phyloP scores from a whole-genome alignment of 2,797 vertebrate genomes.

The Sebastiscus albofasciatus region DNA sequence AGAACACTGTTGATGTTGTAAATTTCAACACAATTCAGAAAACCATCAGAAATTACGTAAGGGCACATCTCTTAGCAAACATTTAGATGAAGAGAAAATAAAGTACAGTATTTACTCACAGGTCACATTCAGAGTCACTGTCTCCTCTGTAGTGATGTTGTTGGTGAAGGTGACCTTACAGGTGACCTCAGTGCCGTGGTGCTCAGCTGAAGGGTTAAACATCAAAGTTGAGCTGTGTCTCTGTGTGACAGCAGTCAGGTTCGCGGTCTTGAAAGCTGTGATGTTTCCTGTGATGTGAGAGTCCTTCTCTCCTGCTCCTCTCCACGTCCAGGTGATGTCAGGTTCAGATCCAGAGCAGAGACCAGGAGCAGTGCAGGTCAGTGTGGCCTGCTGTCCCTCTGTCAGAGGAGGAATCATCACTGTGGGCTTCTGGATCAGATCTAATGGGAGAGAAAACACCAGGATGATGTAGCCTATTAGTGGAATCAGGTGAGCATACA shows the following conservation, averaged over 20 bases:
- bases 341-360: conserved; percentile 37
- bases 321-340: conserved; percentile 37
- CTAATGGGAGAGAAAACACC: conserved; percentile 2
- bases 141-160: not conserved
- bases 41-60: not conserved
- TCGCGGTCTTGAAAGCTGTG: not conserved
- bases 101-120: conserved; percentile 53
- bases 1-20: not conserved
- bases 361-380: conserved; percentile 64
- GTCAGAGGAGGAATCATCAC: conserved; percentile 29
- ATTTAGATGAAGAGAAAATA: not conserved
- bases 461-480: not conserved
- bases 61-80: not conserved
- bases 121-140: conserved; percentile 22
- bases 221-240: conserved; percentile 43
- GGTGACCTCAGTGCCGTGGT: conserved; percentile 14
- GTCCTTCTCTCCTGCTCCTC: not conserved
- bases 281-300: not conserved
- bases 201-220: conserved; percentile 34
- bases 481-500: not conserved
- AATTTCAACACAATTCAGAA: not conserved
- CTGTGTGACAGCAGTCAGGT: not conserved
- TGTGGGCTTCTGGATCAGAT: conserved; percentile 39
- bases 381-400: conserved; percentile 27
- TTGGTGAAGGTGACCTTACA: conserved; percentile 48